phyloP scores from a whole-genome alignment of 2,888 invertebrate species.

The Cerastis rubricosa region DNA sequence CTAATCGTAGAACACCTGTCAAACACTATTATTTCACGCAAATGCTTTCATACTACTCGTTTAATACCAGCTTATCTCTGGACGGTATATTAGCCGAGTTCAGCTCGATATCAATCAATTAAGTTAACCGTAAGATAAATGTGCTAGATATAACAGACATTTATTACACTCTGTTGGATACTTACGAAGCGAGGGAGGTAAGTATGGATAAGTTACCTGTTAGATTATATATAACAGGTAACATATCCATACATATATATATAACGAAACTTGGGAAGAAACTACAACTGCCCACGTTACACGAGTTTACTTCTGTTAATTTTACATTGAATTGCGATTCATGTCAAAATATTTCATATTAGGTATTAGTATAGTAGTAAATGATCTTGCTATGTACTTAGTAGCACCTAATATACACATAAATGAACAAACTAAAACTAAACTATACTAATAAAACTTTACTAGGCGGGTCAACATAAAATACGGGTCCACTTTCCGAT shows the following conservation, averaged over 20 bases:
- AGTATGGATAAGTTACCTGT: neutral
- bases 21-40: neutral
- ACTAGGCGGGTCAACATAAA: neutral
- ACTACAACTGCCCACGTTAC: neutral
- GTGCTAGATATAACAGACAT: conserved; percentile 2
- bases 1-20: neutral
- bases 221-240: no score
- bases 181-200: neutral
- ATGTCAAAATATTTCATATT: neutral
- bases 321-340: neutral
- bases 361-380: no score
- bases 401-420: no score
- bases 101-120: conserved; percentile 33
- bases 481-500: neutral
- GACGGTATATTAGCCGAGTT: neutral
- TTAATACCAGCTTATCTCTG: conserved; percentile 17
- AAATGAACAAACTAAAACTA: no score
- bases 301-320: neutral
- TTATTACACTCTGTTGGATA: neutral
- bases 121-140: conserved; percentile 16
- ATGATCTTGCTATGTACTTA: no score
- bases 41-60: neutral
- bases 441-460: no score
- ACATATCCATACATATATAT: no score
- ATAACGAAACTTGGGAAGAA: neutral